phyloP scores from a whole-genome alignment of 1,140 invertebrate genomes.

The Forficula auricularia region DNA sequence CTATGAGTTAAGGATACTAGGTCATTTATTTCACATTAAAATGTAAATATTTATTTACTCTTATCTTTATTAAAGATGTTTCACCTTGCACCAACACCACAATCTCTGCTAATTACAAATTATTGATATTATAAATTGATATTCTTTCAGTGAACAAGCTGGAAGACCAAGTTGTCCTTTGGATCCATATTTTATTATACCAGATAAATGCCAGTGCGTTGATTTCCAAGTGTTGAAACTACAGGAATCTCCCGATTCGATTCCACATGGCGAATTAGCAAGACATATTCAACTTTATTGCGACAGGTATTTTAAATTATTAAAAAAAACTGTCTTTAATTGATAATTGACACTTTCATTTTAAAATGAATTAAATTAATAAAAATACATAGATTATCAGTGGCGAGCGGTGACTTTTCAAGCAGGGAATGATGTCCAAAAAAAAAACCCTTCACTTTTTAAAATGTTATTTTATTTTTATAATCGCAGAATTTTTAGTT shows the following conservation, averaged over 20 bases:
- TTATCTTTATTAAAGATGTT: too few species aligned
- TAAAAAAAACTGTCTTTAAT: neutral
- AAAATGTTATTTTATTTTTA: neutral
- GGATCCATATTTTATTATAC: conserved; percentile 94
- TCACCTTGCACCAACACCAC: too few species aligned
- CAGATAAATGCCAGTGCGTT: conserved; percentile 92
- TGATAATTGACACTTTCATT: too few species aligned
- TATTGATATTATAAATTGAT: conserved; percentile 1
- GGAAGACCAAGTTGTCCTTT: conserved; percentile 81
- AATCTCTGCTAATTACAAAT: neutral
- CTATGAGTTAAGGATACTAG: too few species aligned
- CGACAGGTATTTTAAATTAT: conserved; percentile 42
- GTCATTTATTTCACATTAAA: too few species aligned
- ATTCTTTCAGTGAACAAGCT: conserved; percentile 59
- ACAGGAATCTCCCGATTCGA: conserved; percentile 89
- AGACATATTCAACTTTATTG: conserved; percentile 89
- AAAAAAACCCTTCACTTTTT: neutral
- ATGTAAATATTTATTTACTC: too few species aligned
- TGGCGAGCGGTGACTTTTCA: too few species aligned
- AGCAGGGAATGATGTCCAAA: neutral
- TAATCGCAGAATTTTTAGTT: neutral
- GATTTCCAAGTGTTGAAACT: conserved; percentile 85
- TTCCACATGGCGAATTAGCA: conserved; percentile 97
- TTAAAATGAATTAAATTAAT: too few species aligned
- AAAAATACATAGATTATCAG: too few species aligned